Conservation (phyloP, 2,113 vertebrate species). For the Casuarius casuarius region DNA sequence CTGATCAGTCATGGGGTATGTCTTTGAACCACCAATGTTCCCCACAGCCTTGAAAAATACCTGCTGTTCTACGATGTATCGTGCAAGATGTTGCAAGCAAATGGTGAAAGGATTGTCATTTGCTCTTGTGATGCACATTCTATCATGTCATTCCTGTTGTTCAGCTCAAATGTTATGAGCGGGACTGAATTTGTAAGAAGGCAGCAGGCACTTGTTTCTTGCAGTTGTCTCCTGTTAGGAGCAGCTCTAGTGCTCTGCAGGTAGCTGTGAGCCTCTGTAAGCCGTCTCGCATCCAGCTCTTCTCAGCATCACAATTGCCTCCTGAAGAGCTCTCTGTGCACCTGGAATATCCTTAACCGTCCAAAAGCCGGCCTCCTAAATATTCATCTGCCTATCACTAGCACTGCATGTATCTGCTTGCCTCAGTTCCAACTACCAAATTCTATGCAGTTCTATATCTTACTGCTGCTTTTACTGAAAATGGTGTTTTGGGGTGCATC, state of each 20-base stretch:
- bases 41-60: not conserved
- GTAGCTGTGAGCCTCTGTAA: not conserved
- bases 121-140: not conserved
- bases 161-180: not conserved
- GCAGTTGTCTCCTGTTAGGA: not conserved
- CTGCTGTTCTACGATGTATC: not conserved
- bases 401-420: not conserved
- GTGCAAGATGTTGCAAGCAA: not conserved
- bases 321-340: not conserved
- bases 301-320: not conserved
- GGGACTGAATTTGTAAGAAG: not conserved
- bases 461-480: not conserved
- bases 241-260: not conserved
- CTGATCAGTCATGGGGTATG: not conserved
- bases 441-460: not conserved
- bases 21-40: not conserved
- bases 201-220: not conserved
- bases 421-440: not conserved
- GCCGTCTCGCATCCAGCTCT: not conserved
- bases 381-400: not conserved
- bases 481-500: not conserved
- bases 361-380: not conserved
- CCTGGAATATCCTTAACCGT: not conserved
- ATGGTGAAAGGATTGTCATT: not conserved
- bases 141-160: not conserved